Percentiles rank a stretch among this genome's conserved stretches.
These are phyloP conservation scores for Pseudocheirus occidentalis DNA, from an alignment of 2,797 vertebrate species.

Conservation along the genomic window DNA sequence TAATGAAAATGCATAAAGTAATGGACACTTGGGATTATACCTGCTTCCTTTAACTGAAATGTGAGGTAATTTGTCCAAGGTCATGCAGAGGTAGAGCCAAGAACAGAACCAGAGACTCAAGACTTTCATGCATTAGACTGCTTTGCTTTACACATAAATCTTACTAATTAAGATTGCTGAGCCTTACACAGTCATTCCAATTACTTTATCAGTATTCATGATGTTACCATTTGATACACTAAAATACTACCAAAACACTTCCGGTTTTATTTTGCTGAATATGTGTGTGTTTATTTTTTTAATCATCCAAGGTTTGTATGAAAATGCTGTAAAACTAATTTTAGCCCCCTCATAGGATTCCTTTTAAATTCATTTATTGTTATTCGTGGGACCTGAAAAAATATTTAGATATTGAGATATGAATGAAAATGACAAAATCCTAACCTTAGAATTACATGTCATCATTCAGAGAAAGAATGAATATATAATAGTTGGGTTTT, in stretches of 20 bases:
- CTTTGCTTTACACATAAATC: neutral
- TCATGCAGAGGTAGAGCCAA: conserved; percentile 6
- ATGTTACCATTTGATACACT: neutral
- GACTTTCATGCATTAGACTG: neutral
- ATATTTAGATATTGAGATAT: neutral
- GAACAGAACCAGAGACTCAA: conserved; percentile 2
- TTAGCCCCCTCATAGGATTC: neutral
- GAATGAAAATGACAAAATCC: neutral
- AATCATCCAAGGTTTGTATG: conserved; percentile 2
- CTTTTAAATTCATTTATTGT: neutral
- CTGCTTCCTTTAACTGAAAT: conserved; percentile 13
- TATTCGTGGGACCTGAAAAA: neutral
- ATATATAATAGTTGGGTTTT: neutral
- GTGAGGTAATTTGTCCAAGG: conserved; percentile 45
- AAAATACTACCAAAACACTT: neutral
- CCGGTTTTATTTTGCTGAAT: conserved; percentile 14
- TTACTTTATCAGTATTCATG: conserved; percentile 17
- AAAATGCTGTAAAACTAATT: neutral
- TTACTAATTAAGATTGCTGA: conserved; percentile 15
- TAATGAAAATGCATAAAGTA: conserved; percentile 22
- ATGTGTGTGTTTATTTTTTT: conserved; percentile 19
- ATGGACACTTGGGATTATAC: conserved; percentile 12
- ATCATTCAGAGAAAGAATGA: neutral
- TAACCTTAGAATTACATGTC: neutral
- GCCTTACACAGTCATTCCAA: conserved; percentile 37